Evolutionary conservation across 2,797 vertebrate genomes (phyloP).

Genomic region (Liparis tanakae): DNA sequence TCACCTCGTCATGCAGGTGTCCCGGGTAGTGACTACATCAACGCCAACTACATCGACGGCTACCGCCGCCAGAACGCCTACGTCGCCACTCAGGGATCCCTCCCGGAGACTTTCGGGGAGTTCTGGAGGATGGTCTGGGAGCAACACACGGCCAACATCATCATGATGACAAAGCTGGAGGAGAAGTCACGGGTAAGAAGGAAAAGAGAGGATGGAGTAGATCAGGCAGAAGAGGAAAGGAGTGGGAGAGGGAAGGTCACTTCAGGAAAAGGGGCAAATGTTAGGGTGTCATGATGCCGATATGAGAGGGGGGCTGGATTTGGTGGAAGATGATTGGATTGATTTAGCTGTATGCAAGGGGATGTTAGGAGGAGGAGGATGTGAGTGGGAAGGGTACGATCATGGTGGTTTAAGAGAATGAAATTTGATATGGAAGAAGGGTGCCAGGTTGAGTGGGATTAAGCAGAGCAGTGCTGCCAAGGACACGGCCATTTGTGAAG

Average conservation of each 20-base stretch:
- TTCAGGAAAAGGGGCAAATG: neutral
- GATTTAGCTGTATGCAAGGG: neutral
- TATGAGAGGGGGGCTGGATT: neutral
- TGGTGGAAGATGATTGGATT: neutral
- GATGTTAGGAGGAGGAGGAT: neutral
- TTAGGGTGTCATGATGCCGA: neutral
- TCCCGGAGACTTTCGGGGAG: conserved; percentile 97
- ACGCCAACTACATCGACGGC: conserved; percentile 97
- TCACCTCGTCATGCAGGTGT: conserved; percentile 83
- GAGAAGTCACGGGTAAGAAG: conserved; percentile 95
- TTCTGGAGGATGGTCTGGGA: conserved; percentile 99
- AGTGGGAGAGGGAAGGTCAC: neutral
- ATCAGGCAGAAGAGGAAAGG: neutral
- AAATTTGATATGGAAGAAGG: neutral
- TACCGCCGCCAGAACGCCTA: conserved; percentile 98
- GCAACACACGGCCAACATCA: conserved; percentile 93
- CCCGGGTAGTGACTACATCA: conserved; percentile 97
- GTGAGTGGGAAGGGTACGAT: neutral
- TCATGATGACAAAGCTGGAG: conserved; percentile 99
- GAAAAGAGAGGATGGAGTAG: conserved; percentile 2
- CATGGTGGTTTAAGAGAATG: neutral
- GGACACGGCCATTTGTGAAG: neutral
- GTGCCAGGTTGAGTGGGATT: neutral
- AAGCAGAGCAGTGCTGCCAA: neutral
- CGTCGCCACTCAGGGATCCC: conserved; percentile 95